Base-by-base conservation (phyloP, 2,888 invertebrate species). In the Pseudanteris insignis region DNA sequence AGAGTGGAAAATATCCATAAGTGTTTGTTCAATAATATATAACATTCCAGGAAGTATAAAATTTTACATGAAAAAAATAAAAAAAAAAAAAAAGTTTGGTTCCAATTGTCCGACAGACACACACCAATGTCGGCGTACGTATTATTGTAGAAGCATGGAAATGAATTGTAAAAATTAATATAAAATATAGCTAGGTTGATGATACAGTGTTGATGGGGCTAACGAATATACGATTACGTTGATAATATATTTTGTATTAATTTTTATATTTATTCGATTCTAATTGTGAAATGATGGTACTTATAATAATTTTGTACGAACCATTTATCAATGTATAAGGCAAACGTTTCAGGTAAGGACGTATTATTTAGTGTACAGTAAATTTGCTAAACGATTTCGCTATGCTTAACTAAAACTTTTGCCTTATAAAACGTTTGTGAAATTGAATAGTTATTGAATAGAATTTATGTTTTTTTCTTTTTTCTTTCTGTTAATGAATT, bases 331-430 rank as follows among this genome's bases (percentile, higher is more conserved):
- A 41, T 33, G 14, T 30, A 40, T 14, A 8, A 25, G 26, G 26
- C 32, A 30, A 28, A 32, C 10, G 37, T 3, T 36, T 15, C 25
- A 33, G 30, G 14, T 13, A 25, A 30, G 41, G 36, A 13, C 33
- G 14, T 21, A 28, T 37, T 29, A 51, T 29, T 59, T 51, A 59
- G 46, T 59, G 58, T 59, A 59, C 51, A 59, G 51, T 59, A 50
- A 29, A 59, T 46, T 51, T 51, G 50, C 50, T 26, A 30, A 24
- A 25, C 26, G 18, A 29, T 29, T 36, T 4, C 32, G 29, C 21
- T 25, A 14, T 6, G 9, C 10, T n/a, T 18, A 18, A 18, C 6
- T 18, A 6, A 12, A 37, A 37, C 25, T 1, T 24, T 37, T 37
- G 25, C 10, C 25, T 38, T 15, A 30, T 38, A 46, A 13, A 44